Evolutionary conservation across 2,888 invertebrate species (phyloP).

Genomic region (Conops quadrifasciatus): DNA sequence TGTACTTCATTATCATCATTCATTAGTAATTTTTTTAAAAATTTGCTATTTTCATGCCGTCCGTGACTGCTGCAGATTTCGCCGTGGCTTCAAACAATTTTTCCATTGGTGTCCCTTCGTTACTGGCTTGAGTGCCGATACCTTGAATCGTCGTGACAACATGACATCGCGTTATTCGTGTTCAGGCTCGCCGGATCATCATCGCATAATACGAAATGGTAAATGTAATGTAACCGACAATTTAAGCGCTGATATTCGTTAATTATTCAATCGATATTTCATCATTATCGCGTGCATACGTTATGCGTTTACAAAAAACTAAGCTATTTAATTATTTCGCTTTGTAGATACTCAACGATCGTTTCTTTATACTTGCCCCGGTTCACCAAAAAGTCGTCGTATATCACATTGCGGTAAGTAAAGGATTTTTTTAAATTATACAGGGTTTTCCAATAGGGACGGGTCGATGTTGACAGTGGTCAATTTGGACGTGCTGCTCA

Average conservation of each 20-base stretch:
- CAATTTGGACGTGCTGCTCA: too few species aligned
- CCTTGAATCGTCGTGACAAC: conserved; percentile 76
- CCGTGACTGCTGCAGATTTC: conserved; percentile 73
- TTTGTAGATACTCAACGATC: conserved; percentile 63
- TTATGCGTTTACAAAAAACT: neutral
- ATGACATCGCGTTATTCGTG: conserved; percentile 81
- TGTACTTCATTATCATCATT: neutral
- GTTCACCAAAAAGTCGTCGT: conserved; percentile 61
- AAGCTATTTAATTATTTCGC: neutral
- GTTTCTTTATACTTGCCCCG: conserved; percentile 63
- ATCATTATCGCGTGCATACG: too few species aligned
- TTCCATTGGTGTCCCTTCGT: conserved; percentile 89
- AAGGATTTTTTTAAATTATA: neutral
- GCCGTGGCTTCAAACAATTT: conserved; percentile 91
- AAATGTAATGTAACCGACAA: conserved; percentile 46
- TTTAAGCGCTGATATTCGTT: conserved; percentile 15
- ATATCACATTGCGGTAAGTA: conserved; percentile 60
- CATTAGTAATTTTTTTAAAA: neutral
- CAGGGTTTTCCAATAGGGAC: too few species aligned
- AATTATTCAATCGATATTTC: neutral
- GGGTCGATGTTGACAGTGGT: too few species aligned
- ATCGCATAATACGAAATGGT: conserved; percentile 77
- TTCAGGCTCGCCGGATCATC: conserved; percentile 77
- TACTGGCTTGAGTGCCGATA: conserved; percentile 71
- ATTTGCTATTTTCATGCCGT: neutral